These are phyloP conservation scores for Salticus scenicus DNA, from an alignment of 2,888 invertebrate species.

Conservation along the genomic window DNA sequence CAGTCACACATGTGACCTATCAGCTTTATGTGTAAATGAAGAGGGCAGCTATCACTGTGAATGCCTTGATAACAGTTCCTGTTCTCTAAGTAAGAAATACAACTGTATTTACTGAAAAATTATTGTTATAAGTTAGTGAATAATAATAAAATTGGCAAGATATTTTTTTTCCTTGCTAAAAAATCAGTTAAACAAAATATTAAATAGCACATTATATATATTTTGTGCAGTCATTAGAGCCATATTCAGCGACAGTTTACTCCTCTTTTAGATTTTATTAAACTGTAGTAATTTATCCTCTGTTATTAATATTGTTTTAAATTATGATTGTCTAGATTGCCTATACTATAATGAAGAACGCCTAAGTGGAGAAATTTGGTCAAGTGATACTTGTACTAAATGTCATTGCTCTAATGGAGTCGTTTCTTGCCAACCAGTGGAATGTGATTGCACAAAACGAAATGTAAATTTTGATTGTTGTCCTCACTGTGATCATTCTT, in stretches of 20 bases:
- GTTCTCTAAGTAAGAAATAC: conserved; percentile 74
- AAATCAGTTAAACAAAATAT: too few relatives aligned
- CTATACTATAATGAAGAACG: conserved; percentile 81
- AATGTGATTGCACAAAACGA: conserved; percentile 81
- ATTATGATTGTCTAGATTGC: too few relatives aligned
- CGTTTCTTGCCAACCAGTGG: conserved; percentile 81
- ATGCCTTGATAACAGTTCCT: conserved; percentile 79
- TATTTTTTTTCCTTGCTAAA: too few relatives aligned
- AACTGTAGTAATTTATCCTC: too few relatives aligned
- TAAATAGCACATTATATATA: too few relatives aligned
- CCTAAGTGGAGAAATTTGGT: conserved; percentile 74
- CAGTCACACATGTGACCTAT: conserved; percentile 86
- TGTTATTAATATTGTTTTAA: too few relatives aligned
- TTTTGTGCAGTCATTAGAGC: too few relatives aligned
- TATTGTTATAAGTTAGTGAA: neutral
- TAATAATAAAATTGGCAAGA: too few relatives aligned
- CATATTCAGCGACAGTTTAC: too few relatives aligned
- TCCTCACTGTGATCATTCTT: conserved; percentile 83
- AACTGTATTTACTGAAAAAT: neutral
- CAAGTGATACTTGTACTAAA: conserved; percentile 73
- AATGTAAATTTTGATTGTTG: conserved; percentile 81
- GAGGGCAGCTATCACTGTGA: conserved; percentile 87
- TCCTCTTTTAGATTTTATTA: too few relatives aligned
- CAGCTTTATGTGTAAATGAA: conserved; percentile 86
- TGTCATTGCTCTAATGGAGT: conserved; percentile 75